Evolutionary conservation across 2,888 invertebrate genomes (phyloP), one percentile per base, ranked within the genome.

Genomic region (Patella ulyssiponensis): DNA sequence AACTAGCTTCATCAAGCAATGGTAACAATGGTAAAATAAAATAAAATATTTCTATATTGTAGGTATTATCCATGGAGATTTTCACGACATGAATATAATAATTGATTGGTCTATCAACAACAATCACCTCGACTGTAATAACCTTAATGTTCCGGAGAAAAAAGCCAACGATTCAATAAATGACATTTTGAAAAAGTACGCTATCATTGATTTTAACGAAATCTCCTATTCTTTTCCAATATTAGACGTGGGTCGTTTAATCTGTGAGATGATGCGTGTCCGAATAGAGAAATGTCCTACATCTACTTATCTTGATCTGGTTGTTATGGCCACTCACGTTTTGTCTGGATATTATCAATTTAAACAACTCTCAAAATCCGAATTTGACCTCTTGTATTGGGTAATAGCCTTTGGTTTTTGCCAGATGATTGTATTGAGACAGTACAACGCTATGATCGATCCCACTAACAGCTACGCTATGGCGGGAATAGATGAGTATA

Each of bases 181-280:
- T 5, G 12, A 2, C 5, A 44, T 77, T 14, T 17, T 73, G 15
- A 52, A 54, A 58, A 77, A 77, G 53, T 77, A 77, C 52, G 77
- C 73, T 12, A 73, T 77, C 69, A 77, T 77, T 33, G 77, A 77
- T 70, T 77, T 77, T 70, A 73, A 77, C n/a, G 73, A 53, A 3
- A 77, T 73, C 69, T 69, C 69, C 9, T n/a, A 58, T 14, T 77
- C 77, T 20, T 77, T 69, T 51, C 73, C 56, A 9, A 73, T 70
- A 15, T 70, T 73, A n/a, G 77, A 77, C n/a, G 27, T 77, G 9
- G 33, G 33, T 15, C 77, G 73, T 9, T 58, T 77, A 23, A 77
- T 77, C 2, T 69, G 73, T 11, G 77, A 77, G 70, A 73, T 77
- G 77, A 77, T 77, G 77, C 69, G n/a, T n/a, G 77, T 73, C 58